phyloP scores from a whole-genome alignment of 2,797 vertebrate genomes.

The Steatocranus sp. region DNA sequence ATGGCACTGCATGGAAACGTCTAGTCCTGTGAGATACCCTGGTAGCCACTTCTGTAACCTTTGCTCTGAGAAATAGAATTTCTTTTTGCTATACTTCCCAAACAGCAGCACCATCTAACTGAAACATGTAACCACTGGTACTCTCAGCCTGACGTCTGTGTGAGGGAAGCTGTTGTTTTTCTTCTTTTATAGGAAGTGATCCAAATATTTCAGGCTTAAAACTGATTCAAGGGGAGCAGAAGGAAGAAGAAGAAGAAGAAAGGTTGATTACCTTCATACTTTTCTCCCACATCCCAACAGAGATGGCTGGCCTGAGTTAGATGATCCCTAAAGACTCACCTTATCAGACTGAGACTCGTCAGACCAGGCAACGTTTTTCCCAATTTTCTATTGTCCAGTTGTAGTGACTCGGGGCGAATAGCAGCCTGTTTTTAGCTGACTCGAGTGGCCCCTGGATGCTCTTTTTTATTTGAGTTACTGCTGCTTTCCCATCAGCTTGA shows the following conservation, averaged over 20 bases:
- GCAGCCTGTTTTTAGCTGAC: neutral
- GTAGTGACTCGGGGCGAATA: neutral
- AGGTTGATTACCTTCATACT: neutral
- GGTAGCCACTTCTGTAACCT: neutral
- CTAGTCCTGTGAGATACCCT: neutral
- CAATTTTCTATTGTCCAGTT: neutral
- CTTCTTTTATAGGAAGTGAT: neutral
- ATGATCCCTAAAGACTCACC: neutral
- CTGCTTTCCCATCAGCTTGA: neutral
- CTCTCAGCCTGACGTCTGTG: neutral
- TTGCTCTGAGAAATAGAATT: neutral
- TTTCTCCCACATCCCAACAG: neutral
- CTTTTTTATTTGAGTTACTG: neutral
- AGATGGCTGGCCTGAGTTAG: neutral
- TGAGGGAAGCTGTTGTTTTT: neutral
- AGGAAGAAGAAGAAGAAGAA: neutral
- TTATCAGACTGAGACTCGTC: neutral
- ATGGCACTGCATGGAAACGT: accelerated
- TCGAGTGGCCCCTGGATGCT: neutral
- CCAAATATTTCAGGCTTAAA: neutral
- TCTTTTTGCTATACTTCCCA: accelerated
- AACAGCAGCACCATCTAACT: neutral
- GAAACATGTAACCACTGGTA: neutral
- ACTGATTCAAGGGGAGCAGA: neutral
- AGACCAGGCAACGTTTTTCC: neutral